phyloP scores from a whole-genome alignment of 2,113 vertebrate genomes.

The Thalassarche chlororhynchos region DNA sequence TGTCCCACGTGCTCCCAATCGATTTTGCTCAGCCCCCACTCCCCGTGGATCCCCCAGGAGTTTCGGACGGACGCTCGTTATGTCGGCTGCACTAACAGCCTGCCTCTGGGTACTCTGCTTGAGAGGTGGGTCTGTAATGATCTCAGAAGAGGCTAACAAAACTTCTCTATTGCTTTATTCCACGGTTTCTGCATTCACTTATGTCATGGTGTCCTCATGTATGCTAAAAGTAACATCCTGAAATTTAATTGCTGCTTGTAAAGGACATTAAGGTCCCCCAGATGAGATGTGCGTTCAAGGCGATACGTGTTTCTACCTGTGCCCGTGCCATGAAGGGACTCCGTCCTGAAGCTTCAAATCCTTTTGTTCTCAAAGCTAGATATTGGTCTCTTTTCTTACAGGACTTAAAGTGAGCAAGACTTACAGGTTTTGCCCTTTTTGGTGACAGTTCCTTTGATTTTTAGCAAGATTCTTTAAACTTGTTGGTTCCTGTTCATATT shows the following conservation, averaged over 20 bases:
- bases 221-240: neutral
- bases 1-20: accelerated
- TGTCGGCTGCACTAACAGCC: accelerated
- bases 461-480: neutral
- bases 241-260: neutral
- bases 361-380: neutral
- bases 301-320: neutral
- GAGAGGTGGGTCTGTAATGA: neutral
- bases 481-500: neutral
- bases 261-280: neutral
- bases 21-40: neutral
- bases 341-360: neutral
- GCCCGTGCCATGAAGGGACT: neutral
- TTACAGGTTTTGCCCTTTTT: neutral
- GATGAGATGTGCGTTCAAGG: neutral
- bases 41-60: neutral
- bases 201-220: neutral
- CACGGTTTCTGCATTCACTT: neutral
- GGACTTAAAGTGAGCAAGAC: neutral
- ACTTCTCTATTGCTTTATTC: too few relatives aligned
- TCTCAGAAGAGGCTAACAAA: neutral
- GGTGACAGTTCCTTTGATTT: neutral
- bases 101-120: neutral
- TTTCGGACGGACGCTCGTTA: accelerated
- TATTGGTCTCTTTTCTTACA: neutral